phyloP scores from a whole-genome alignment of 2,888 invertebrate genomes.

The Amblyteles armatorius region DNA sequence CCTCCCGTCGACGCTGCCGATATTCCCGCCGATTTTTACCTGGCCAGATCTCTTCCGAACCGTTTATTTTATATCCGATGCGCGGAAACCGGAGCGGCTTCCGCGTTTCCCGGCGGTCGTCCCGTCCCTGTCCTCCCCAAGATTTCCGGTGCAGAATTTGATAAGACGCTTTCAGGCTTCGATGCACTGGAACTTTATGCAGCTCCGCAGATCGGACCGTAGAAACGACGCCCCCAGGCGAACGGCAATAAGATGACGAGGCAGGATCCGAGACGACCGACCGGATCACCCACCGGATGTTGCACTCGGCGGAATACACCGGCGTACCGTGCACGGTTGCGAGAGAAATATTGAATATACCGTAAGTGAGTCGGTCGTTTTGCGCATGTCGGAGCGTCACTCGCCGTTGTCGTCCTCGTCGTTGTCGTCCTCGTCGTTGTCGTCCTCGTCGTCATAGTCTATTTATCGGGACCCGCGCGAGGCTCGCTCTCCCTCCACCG shows the following conservation, averaged over 20 bases:
- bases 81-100: neutral
- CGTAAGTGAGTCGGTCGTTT: constrained; percentile 5
- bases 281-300: neutral
- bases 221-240: neutral
- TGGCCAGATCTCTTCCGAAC: neutral
- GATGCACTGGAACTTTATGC: constrained; percentile 7
- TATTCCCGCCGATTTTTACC: too few species aligned
- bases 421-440: neutral
- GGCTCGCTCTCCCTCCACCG: too few species aligned
- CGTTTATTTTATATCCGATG: constrained; percentile 4
- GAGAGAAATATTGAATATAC: neutral
- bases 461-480: constrained; percentile 28
- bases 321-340: neutral
- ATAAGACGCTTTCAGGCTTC: constrained; percentile 23
- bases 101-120: too few species aligned
- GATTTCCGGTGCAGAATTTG: constrained; percentile 14
- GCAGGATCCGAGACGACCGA: constrained; percentile 32
- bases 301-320: neutral
- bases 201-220: constrained; percentile 4
- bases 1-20: too few species aligned
- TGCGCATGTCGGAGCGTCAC: neutral
- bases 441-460: constrained; percentile 16
- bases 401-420: neutral
- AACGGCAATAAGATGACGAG: constrained; percentile 56
- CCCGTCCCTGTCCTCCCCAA: neutral